phyloP scores from a whole-genome alignment of 1,140 invertebrate genomes.

The Potamilus streckersoni region DNA sequence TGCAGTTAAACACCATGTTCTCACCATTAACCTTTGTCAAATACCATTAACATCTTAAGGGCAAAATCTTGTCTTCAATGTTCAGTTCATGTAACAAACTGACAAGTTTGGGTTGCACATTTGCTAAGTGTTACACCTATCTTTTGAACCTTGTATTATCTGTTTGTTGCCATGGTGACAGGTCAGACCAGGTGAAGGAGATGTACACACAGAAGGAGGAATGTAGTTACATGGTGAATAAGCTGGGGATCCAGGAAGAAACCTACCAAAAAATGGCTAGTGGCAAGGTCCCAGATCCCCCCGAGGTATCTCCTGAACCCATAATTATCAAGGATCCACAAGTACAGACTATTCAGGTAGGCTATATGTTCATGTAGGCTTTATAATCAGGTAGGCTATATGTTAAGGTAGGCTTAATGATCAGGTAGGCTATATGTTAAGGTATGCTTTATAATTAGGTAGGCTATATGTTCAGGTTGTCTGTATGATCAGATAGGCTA shows the following conservation, averaged over 20 bases:
- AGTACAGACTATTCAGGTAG: conserved; percentile 58
- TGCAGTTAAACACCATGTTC: neutral
- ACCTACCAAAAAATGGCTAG: conserved; percentile 51
- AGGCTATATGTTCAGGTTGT: conserved; percentile 29
- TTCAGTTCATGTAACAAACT: neutral
- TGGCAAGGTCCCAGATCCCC: conserved; percentile 50
- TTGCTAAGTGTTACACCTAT: too few relatives aligned
- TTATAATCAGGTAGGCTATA: too few relatives aligned
- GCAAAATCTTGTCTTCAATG: too few relatives aligned
- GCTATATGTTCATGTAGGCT: neutral
- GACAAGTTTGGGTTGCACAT: neutral
- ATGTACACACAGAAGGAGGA: conserved; percentile 54
- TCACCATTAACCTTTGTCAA: neutral
- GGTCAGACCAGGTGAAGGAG: conserved; percentile 57
- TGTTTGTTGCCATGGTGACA: conserved; percentile 7
- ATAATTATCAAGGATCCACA: conserved; percentile 49
- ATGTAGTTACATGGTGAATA: conserved; percentile 51
- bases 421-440: too few relatives aligned
- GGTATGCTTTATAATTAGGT: too few relatives aligned
- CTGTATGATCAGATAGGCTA: conserved; percentile 45
- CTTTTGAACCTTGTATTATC: too few relatives aligned
- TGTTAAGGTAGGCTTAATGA: too few relatives aligned
- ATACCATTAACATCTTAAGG: neutral
- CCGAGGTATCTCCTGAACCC: conserved; percentile 39
- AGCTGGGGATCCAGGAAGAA: conserved; percentile 49